Base-by-base conservation (phyloP, 23 tunicate genomes). In the Halocynthia aurantium region DNA sequence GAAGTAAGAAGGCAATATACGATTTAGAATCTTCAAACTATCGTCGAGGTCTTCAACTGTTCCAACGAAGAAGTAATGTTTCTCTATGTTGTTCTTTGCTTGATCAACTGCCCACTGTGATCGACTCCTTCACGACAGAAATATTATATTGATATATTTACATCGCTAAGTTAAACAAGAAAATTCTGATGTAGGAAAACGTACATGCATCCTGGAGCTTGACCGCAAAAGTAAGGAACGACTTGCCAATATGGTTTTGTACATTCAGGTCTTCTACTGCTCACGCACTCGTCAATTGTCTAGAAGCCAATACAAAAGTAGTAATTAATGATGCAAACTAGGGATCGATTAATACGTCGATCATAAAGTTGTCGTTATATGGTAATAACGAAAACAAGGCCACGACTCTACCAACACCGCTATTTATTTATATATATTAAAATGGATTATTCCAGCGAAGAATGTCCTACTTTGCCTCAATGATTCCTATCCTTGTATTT, bases 181-280 rank as follows among this genome's bases (percentile, higher is more conserved):
- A 15, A 68, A 2, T 18, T 19, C 13, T 15, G 15, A 1, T 61
- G 58, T 58, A 2, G 19, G 73, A 22, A 17, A 20, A 71, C 88
- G 77, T 75, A 92, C 98, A 86, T 85, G 75, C 98, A 92, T 31
- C 98, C 93, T 6, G 92, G 87, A 51, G 86, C 88, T 66, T 89
- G 88, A 7, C 99, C 99, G 56, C 99, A 96, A 58, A 96, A 85
- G 54, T 96, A 96, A 8, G 99, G 99, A 10, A 90, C 96, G 57
- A 90, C 96, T 78, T 96, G 99, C 99, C 99, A 96, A 75, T 89
- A 91, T 6, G 99, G 99, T 70, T 96, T 91, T 50, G 63, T 66
- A 69, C 99, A 96, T 83, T 96, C 99, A n/a, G 76, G 83, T 75
- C 99, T 71, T 69, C 89, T 79, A 51, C 82, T 85, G 68, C 76